Percentiles rank a stretch among this genome's conserved stretches.
Evolutionary conservation across 2,113 vertebrate genomes (phyloP).

Genomic region (Mormyrus lacerda): DNA sequence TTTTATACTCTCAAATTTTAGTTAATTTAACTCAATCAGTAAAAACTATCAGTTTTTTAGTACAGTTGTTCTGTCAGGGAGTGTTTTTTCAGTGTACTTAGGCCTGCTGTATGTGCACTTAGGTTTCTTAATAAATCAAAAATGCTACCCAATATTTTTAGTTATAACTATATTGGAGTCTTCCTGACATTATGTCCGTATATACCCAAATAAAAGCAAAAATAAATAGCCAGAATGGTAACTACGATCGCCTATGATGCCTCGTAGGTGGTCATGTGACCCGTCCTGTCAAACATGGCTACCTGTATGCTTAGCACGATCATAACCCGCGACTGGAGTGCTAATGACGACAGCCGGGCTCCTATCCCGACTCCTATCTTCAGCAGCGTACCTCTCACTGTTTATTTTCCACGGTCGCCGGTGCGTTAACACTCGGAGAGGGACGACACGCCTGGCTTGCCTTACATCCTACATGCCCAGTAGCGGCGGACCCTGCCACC

Average conservation of each 20-base stretch:
- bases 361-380: constrained; percentile 21
- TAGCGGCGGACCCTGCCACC: constrained; percentile 44
- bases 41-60: background rate
- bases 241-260: background rate
- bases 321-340: background rate
- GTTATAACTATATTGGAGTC: background rate
- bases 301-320: background rate
- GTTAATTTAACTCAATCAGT: background rate
- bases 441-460: constrained; percentile 48
- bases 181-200: background rate
- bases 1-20: background rate
- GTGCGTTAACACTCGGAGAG: constrained; percentile 39
- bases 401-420: constrained; percentile 44
- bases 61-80: background rate
- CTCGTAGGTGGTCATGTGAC: background rate
- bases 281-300: background rate
- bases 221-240: background rate
- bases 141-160: background rate
- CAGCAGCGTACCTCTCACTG: constrained; percentile 27
- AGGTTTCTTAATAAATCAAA: background rate
- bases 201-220: background rate
- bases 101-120: background rate
- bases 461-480: constrained; percentile 44
- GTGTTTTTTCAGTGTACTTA: background rate
- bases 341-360: background rate